Base-by-base conservation (phyloP, 2,113 vertebrate species). In the Pseudorasbora parva region DNA sequence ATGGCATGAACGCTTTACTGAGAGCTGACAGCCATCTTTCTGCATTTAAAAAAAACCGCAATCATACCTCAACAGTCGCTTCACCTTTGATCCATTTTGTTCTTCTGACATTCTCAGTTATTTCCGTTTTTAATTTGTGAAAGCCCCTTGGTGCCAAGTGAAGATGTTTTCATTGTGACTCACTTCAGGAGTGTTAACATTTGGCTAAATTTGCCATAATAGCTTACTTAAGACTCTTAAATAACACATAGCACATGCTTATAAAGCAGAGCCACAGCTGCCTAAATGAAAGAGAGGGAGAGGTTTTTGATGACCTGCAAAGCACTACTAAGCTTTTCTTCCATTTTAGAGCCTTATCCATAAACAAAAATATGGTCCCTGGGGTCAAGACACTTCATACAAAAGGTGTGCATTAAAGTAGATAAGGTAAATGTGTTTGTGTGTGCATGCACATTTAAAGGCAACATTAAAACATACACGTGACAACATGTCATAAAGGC, bases 191-290 rank as follows among this genome's bases (percentile, higher is more conserved):
- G 43, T 71, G 7, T 30, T 43, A 71, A 23, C 27, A 56, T 71
- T 27, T 10, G 49, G 14, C 64, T 45, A n/a, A 51, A 59, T 60
- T 47, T 41, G 27, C 17, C 17, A 54, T 51, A 74, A 27, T 57
- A 37, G 51, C 15, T 83, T 30, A 23, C 15, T 64, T 12, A 43
- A 56, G 33, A 54, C 7, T 25, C 73, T 83, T 83, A 77, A 21
- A 56, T 68, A 77, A 83, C 45, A 83, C 57, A 56, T 68, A 77
- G 77, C 45, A 83, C 57, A 9, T 23, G 23, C 25, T 54, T 83
- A 47, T 77, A 64, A 64, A 74, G 30, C 41, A 60, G 7, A 82
- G 17, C n/a, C 23, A 17, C 17, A 19, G 17, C 45, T 19, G 56
- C 45, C 81, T 27, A 54, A 74, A 19, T 82, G 69, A 60, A 75